These are phyloP conservation scores for Acronicta aceris DNA, from an alignment of 2,888 invertebrate species.

Conservation along the genomic window DNA sequence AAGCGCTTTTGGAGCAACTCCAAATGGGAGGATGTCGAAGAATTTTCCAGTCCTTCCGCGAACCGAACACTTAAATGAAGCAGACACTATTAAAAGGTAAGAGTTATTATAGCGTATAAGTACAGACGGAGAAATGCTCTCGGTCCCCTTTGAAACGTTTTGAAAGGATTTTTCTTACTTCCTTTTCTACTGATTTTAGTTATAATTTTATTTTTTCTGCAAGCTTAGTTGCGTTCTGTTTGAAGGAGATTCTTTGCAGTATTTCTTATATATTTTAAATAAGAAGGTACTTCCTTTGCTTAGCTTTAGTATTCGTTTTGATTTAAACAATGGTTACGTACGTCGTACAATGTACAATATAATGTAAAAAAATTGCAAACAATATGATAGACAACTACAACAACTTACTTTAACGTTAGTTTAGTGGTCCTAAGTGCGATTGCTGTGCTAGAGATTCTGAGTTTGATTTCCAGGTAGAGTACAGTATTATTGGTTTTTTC, in stretches of 20 bases:
- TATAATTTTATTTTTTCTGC: conserved; percentile 19
- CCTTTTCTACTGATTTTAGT: conserved; percentile 43
- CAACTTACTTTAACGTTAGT: too few species aligned
- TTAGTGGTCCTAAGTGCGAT: too few species aligned
- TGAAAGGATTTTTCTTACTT: conserved; percentile 34
- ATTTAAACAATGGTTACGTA: too few species aligned
- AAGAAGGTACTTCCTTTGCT: background rate
- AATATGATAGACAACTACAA: too few species aligned
- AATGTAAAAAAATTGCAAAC: too few species aligned
- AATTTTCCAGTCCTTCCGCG: conserved; percentile 49
- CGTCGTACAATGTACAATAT: too few species aligned
- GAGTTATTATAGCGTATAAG: conserved; percentile 67
- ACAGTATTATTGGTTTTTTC: too few species aligned
- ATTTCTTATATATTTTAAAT: background rate
- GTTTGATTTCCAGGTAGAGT: too few species aligned
- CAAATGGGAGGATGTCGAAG: conserved; percentile 71
- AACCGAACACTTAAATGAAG: conserved; percentile 63
- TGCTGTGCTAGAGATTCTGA: too few species aligned
- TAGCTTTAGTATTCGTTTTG: background rate
- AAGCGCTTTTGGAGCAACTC: conserved; percentile 82
- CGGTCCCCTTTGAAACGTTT: conserved; percentile 29
- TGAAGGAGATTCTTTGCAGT: background rate
- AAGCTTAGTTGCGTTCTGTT: conserved; percentile 5
- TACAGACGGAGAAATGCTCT: conserved; percentile 35
- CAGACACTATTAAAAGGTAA: conserved; percentile 72